phyloP scores from a whole-genome alignment of 2,888 invertebrate species.

The Opisthograptis luteolata region DNA sequence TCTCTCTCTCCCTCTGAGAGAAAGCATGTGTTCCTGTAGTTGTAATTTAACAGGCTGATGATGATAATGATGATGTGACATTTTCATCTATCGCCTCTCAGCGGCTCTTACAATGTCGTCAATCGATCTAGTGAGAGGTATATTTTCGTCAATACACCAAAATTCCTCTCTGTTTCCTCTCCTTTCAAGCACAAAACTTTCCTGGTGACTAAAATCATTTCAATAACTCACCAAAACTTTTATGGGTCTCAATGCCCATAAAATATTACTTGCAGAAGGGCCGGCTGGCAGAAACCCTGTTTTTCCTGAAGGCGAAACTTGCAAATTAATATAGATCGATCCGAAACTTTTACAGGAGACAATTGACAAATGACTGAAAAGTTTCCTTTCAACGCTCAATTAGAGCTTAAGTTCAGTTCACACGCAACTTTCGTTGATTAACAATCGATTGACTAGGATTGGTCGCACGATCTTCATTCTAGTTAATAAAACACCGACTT shows the following conservation, averaged over 20 bases:
- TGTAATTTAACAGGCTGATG: no score
- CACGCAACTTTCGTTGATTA: slow-evolving; percentile 3
- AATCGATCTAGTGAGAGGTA: no score
- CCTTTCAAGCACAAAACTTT: slow-evolving; percentile 4
- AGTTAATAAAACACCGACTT: no score
- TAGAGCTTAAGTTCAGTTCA: slow-evolving; percentile 38
- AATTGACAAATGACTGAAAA: slow-evolving; percentile 47
- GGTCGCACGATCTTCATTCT: no score
- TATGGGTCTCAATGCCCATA: slow-evolving; percentile 15
- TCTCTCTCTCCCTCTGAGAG: no score
- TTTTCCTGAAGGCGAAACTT: slow-evolving; percentile 28
- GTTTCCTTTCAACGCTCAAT: slow-evolving; percentile 52
- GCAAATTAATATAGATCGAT: slow-evolving; percentile 36
- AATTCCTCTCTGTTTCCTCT: no score
- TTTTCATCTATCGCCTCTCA: no score
- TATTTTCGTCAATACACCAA: no score
- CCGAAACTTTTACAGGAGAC: slow-evolving; percentile 30
- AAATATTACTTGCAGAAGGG: slow-evolving; percentile 19
- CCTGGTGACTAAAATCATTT: slow-evolving; percentile 14
- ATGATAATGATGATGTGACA: no score
- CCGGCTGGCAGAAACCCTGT: slow-evolving; percentile 19
- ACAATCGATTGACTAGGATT: not conserved
- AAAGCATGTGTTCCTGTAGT: no score
- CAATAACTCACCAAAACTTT: slow-evolving; percentile 24
- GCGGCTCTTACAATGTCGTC: no score